Percentiles rank a stretch among this genome's conserved stretches.
Conservation (phyloP, 2,888 invertebrate genomes). For the Aplocera efformata region DNA sequence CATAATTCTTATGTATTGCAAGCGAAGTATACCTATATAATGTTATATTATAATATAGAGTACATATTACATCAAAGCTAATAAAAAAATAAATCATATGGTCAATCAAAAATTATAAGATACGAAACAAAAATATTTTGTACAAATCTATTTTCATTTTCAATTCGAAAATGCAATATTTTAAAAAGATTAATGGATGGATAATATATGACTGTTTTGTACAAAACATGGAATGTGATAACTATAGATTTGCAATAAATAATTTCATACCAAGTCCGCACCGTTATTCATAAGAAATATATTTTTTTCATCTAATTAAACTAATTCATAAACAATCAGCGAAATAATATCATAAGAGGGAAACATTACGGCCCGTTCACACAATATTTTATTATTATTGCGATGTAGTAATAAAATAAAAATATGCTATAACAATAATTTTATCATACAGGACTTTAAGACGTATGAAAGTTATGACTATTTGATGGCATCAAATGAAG, state of each 20-base stretch:
- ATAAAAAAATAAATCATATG: slow-evolving; percentile 5
- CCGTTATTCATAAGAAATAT: slow-evolving; percentile 54
- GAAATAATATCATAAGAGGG: slow-evolving; percentile 1
- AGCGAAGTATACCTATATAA: slow-evolving; percentile 14
- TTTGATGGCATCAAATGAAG: too few species aligned
- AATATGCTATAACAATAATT: slow-evolving; percentile 8
- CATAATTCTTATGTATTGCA: slow-evolving; percentile 5
- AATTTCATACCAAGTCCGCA: slow-evolving; percentile 38
- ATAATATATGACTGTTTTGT: slow-evolving; percentile 41
- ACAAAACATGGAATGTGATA: slow-evolving; percentile 74
- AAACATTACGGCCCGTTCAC: slow-evolving; percentile 17
- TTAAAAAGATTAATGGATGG: slow-evolving; percentile 7
- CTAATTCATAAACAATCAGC: slow-evolving; percentile 9
- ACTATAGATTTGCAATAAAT: slow-evolving; percentile 44
- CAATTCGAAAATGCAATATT: slow-evolving; percentile 2
- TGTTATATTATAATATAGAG: slow-evolving; percentile 8
- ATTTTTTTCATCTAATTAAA: slow-evolving; percentile 13
- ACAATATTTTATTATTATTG: slow-evolving; percentile 7
- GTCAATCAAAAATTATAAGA: slow-evolving; percentile 4
- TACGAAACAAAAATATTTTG: background rate
- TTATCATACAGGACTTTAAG: slow-evolving; percentile 7
- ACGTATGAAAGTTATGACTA: background rate
- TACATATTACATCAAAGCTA: slow-evolving; percentile 12
- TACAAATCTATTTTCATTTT: slow-evolving; percentile 1
- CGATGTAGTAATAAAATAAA: too few species aligned